Evolutionary conservation across 2,113 vertebrate species (phyloP).

Genomic region (Seriola dumerili): DNA sequence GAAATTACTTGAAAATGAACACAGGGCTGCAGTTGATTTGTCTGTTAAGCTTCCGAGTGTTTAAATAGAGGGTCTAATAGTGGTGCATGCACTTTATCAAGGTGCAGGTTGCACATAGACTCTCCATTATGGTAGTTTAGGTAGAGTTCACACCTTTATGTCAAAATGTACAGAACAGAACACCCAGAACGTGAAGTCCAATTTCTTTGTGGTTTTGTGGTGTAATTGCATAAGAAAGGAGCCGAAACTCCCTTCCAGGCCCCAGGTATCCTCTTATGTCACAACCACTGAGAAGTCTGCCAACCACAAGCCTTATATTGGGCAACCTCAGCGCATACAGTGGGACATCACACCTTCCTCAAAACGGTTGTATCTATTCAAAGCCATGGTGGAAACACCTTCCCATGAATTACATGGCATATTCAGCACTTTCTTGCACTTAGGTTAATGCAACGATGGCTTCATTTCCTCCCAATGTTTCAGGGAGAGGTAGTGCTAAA

Average conservation of each 20-base stretch:
- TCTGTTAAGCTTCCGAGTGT: conserved; percentile 32
- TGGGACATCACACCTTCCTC: conserved; percentile 63
- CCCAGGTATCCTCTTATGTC: conserved; percentile 70
- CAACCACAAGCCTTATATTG: conserved; percentile 64
- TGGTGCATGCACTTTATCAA: conserved; percentile 1
- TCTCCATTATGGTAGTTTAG: too few species aligned
- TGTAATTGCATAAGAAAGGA: conserved; percentile 55
- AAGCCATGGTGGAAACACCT: conserved; percentile 70
- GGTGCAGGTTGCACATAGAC: too few species aligned
- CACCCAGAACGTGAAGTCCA: not conserved
- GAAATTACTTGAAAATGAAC: conserved; percentile 84
- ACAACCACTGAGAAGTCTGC: conserved; percentile 56
- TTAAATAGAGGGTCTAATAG: not conserved
- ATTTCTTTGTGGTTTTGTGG: conserved; percentile 57
- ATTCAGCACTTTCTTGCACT: conserved; percentile 77
- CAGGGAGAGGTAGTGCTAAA: conserved; percentile 22
- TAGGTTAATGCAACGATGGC: conserved; percentile 66
- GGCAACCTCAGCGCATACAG: conserved; percentile 45
- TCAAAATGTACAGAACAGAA: not conserved
- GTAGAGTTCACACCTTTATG: too few species aligned
- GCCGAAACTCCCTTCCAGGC: conserved; percentile 5
- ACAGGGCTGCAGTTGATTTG: conserved; percentile 70
- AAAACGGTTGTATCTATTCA: conserved; percentile 65
- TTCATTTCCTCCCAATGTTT: conserved; percentile 16
- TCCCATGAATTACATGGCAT: conserved; percentile 48